These are phyloP conservation scores for Tetraneura akinire DNA, from an alignment of 1,140 invertebrate genomes.

Conservation along the genomic window DNA sequence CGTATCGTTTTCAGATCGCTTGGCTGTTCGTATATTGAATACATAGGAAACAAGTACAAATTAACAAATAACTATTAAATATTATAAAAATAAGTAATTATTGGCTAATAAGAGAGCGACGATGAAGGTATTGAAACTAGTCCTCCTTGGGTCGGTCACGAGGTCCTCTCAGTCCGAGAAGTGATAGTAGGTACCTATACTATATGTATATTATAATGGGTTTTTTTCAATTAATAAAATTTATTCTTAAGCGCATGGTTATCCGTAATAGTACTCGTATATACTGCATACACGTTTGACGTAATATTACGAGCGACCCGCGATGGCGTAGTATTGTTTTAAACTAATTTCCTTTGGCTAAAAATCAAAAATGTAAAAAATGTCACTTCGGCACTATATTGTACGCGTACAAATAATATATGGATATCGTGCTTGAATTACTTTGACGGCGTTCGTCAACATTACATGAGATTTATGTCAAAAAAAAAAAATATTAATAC, in stretches of 20 bases:
- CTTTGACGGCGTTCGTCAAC: background rate
- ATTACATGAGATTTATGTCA: background rate
- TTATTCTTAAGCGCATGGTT: background rate
- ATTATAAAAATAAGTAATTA: constrained; percentile 21
- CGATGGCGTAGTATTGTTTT: constrained; percentile 21
- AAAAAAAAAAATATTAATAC: too few species aligned
- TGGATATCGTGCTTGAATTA: too few species aligned
- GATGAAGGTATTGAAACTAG: constrained; percentile 42
- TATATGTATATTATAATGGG: constrained; percentile 26
- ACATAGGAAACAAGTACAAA: constrained; percentile 25
- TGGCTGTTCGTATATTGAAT: background rate
- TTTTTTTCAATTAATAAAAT: constrained; percentile 43
- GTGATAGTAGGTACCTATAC: constrained; percentile 10
- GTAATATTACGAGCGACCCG: background rate
- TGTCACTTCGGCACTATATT: background rate
- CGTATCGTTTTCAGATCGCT: background rate
- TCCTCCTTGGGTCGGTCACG: constrained; percentile 47
- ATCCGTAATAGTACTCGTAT: background rate
- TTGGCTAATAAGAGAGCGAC: constrained; percentile 26
- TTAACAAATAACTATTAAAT: constrained; percentile 18
- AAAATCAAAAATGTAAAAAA: constrained; percentile 18
- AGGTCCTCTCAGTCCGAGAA: constrained; percentile 39
- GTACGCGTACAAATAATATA: background rate
- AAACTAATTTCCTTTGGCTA: constrained; percentile 34
- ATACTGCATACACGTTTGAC: background rate